These are phyloP conservation scores for Pseudeuparius sepicola DNA, from an alignment of 2,888 invertebrate species.

Conservation along the genomic window DNA sequence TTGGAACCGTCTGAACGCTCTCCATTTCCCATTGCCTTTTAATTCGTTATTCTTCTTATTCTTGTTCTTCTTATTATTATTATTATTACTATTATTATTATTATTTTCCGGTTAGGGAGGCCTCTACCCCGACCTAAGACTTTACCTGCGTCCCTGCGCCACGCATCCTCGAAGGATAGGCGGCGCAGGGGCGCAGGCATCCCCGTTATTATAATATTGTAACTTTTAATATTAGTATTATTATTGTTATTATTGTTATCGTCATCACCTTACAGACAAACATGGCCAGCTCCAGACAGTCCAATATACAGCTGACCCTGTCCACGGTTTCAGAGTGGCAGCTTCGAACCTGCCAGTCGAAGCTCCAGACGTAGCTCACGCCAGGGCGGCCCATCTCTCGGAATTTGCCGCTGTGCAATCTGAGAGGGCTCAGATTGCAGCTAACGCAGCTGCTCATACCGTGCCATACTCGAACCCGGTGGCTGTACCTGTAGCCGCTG, in stretches of 20 bases:
- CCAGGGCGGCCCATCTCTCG: slow-evolving; percentile 34
- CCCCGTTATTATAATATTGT: too few species aligned
- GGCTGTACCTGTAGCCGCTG: slow-evolving; percentile 26
- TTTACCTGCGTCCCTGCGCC: too few species aligned
- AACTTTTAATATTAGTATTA: too few species aligned
- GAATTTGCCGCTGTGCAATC: slow-evolving; percentile 32
- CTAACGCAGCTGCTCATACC: slow-evolving; percentile 20
- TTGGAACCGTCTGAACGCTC: too few species aligned
- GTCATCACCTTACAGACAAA: slow-evolving; percentile 41
- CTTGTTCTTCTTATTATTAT: too few species aligned
- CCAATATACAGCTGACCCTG: slow-evolving; percentile 51
- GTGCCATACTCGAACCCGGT: slow-evolving; percentile 30
- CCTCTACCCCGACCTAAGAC: neutral
- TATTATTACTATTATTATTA: too few species aligned
- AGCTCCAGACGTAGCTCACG: slow-evolving; percentile 35
- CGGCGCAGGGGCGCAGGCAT: too few species aligned
- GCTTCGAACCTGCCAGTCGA: slow-evolving; percentile 54
- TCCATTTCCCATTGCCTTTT: too few species aligned
- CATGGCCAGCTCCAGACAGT: slow-evolving; percentile 55
- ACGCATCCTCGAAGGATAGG: too few species aligned
- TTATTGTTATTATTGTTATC: too few species aligned
- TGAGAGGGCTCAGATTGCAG: slow-evolving; percentile 28
- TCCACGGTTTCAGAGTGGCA: slow-evolving; percentile 54
- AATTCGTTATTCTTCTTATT: too few species aligned
- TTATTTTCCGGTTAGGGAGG: too few species aligned